Base-by-base conservation (phyloP, 2,797 vertebrate genomes). In the Dermochelys coriacea region DNA sequence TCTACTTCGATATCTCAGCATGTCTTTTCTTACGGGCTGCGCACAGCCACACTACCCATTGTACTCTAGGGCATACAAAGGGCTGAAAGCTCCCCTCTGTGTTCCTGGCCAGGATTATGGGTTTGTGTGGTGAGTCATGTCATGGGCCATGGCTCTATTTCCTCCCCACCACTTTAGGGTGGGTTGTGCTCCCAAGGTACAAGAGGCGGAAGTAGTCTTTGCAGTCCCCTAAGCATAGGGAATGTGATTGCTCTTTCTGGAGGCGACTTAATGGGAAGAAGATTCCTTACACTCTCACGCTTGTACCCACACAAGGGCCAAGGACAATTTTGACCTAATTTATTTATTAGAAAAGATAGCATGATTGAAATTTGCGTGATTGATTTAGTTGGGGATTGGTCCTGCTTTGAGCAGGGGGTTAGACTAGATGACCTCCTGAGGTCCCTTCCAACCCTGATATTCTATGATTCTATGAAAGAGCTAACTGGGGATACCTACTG, bases 281-380 rank as follows among this genome's bases (percentile, higher is more conserved):
- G 91, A 88, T 97, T 96, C 85, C 92, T 89, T 85, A 80, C 88
- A 29, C 59, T 91, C 34, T 86, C 94, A 51, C 78, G 78, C 85
- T 89, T 61, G 59, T 59, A 61, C 59, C 15, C 31, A 61, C 14
- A 61, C 59, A 61, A 61, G 59, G 59, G 59, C 84, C 37, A 94
- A 93, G 94, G 87, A 94, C 84, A 96, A 91, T 95, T 95, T 95
- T 47, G 86, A 23, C 84, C 77, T 92, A 93, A 96, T 94, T 95
- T 94, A 89, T 85, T 95, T 96, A 95, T 92, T 96, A 96, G 83
- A 90, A 92, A 80, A 1, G 27, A 89, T 96, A 95, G 93, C 84
- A 90, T 89, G 91, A 82, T 85, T 88, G 80, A 41, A 41, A 41
- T 41, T 41, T 41, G 41, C 2, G 41, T 41, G 41, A 41, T 41